Base-by-base conservation (phyloP, 2,797 vertebrate genomes). In the Anolis apletophallus region DNA sequence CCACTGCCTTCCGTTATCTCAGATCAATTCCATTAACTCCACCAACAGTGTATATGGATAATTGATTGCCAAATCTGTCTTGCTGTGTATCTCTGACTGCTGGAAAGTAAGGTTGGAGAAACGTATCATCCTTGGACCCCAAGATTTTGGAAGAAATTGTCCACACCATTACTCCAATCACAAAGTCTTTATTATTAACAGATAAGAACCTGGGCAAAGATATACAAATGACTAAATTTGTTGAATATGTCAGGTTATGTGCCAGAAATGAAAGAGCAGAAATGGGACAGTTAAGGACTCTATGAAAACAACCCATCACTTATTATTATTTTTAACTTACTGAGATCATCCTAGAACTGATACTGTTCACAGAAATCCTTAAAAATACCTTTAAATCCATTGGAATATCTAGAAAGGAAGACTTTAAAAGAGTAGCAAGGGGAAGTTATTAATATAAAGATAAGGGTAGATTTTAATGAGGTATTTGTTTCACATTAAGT, bases 1-100 rank as follows among this genome's bases (percentile, higher is more conserved):
- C 32, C 36, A 71, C 13, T 16, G 36, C 52, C 52, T 83, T 83
- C 68, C 73, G 69, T 77, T 40, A 40, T 67, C 46, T 74, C 57
- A 21, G 26, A 81, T 68, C 59, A 81, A 81, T 81, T 34, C 46
- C 59, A 74, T 40, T 76, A 75, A 86, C 17, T 74, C 50, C n/a
- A 55, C 32, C 14, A 74, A 73, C n/a, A 71, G 59, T 68, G 64
- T 73, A 74, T 67, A 67, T 76, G 32, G 68, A 32, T 21, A 75
- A 75, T 67, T 55, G 71, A 76, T 40, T 75, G 32, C n/a, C 26
- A 16, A 36, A 74, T 68, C 26, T 74, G 23, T 32, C 17, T 57
- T 55, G 26, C 59, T 74, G 57, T 55, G 11, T 36, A 46, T 52
- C 34, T 80, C 14, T n/a, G 54, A 13, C 40, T 74, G 19, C 57